Evolutionary conservation across 2,797 vertebrate species (phyloP).

Genomic region (Ctenosaura bakeri): DNA sequence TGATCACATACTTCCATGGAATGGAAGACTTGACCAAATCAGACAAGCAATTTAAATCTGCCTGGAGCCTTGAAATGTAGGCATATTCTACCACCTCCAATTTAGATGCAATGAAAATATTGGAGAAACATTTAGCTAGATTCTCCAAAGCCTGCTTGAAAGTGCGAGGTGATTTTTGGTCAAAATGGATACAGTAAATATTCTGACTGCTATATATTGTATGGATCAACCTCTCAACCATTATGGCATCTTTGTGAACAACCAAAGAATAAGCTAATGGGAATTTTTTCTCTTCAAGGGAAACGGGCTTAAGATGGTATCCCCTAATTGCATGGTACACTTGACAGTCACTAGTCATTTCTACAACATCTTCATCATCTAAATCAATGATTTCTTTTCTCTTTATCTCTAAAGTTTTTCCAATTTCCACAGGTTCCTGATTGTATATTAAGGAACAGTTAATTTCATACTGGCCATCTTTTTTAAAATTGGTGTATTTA

Average conservation of each 20-base stretch:
- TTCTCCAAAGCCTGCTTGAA: conserved; percentile 88
- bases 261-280: conserved; percentile 92
- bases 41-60: conserved; percentile 93
- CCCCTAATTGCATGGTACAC: conserved; percentile 81
- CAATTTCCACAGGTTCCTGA: conserved; percentile 90
- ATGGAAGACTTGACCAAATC: conserved; percentile 87
- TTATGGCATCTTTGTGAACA: conserved; percentile 89
- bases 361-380: conserved; percentile 83
- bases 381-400: conserved; percentile 83
- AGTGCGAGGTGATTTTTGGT: conserved; percentile 84
- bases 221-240: conserved; percentile 92
- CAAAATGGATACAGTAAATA: conserved; percentile 94
- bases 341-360: conserved; percentile 84
- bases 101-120: conserved; percentile 91
- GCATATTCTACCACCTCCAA: conserved; percentile 91
- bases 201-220: conserved; percentile 89
- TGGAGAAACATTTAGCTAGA: conserved; percentile 88
- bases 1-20: conserved; percentile 93
- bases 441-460: conserved; percentile 90
- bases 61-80: conserved; percentile 90
- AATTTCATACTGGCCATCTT: conserved; percentile 76
- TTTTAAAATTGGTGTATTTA: conserved; percentile 64
- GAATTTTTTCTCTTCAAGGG: conserved; percentile 82
- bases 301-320: conserved; percentile 81
- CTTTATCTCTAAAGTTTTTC: conserved; percentile 88